Percentiles rank a stretch among this genome's conserved stretches.
Conservation (phyloP, 2,797 vertebrate genomes). For the Xenentodon cancila region DNA sequence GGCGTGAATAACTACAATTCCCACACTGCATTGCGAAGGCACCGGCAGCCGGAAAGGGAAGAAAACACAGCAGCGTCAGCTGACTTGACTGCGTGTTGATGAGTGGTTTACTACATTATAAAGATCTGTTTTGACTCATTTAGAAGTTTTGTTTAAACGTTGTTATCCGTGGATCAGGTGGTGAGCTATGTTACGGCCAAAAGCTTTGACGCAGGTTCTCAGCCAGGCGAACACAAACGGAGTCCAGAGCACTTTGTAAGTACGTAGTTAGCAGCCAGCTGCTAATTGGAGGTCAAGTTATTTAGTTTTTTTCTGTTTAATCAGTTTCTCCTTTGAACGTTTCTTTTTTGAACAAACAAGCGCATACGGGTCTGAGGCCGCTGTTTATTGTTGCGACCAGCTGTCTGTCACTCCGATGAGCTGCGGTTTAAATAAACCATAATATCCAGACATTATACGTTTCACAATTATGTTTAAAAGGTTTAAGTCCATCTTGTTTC, state of each 20-base stretch:
- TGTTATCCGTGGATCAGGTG: fast-evolving
- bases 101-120: background rate
- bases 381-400: too few species aligned
- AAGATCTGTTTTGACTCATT: background rate
- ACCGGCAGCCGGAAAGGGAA: constrained; percentile 28
- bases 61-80: constrained; percentile 42
- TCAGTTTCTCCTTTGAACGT: too few species aligned
- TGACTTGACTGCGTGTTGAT: constrained; percentile 39
- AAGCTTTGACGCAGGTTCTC: constrained; percentile 95
- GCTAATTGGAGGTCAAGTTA: too few species aligned
- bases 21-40: constrained; percentile 42
- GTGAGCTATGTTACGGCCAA: constrained; percentile 89
- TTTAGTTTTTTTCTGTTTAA: too few species aligned
- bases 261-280: constrained; percentile 51
- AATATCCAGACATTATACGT: too few species aligned
- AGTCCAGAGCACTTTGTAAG: constrained; percentile 98
- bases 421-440: too few species aligned
- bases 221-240: constrained; percentile 97
- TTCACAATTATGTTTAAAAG: too few species aligned
- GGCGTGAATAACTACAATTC: constrained; percentile 18
- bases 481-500: too few species aligned
- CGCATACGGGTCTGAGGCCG: too few species aligned
- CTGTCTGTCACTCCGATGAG: too few species aligned
- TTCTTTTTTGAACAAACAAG: too few species aligned
- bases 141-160: background rate